Percentiles rank a stretch among this genome's conserved stretches.
Evolutionary conservation across 2,797 vertebrate genomes (phyloP).

Genomic region (Tauraco hartlaubi): DNA sequence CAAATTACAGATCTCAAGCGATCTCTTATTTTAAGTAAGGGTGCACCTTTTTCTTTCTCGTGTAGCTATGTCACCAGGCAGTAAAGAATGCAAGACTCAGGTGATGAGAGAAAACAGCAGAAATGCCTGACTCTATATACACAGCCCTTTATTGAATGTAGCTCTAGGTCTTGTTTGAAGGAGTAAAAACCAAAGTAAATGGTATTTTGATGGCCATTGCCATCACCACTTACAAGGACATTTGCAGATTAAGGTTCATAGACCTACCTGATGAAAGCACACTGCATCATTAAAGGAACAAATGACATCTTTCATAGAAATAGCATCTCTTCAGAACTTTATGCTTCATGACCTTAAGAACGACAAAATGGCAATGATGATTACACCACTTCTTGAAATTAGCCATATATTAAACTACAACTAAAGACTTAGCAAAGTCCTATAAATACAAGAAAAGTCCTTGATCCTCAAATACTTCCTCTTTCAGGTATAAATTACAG

Average conservation of each 20-base stretch:
- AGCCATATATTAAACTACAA: neutral
- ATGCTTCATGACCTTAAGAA: neutral
- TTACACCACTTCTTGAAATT: neutral
- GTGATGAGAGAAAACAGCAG: neutral
- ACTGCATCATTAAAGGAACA: neutral
- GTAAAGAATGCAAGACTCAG: neutral
- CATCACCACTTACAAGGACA: neutral
- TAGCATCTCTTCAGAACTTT: neutral
- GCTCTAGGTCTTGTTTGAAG: neutral
- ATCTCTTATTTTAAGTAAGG: neutral
- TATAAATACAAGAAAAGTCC: neutral
- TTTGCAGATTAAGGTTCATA: neutral
- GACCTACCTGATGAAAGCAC: neutral
- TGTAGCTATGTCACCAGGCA: neutral
- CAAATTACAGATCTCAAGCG: neutral
- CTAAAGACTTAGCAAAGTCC: neutral
- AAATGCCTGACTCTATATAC: neutral
- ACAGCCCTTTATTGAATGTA: neutral
- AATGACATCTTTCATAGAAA: neutral
- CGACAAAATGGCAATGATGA: neutral
- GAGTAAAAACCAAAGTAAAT: neutral
- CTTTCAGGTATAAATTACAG: neutral
- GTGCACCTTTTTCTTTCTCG: neutral
- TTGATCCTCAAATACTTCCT: neutral
- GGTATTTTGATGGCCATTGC: neutral